These are phyloP conservation scores for Emydoidea blandingii DNA, from an alignment of 2,797 vertebrate genomes.

Conservation along the genomic window DNA sequence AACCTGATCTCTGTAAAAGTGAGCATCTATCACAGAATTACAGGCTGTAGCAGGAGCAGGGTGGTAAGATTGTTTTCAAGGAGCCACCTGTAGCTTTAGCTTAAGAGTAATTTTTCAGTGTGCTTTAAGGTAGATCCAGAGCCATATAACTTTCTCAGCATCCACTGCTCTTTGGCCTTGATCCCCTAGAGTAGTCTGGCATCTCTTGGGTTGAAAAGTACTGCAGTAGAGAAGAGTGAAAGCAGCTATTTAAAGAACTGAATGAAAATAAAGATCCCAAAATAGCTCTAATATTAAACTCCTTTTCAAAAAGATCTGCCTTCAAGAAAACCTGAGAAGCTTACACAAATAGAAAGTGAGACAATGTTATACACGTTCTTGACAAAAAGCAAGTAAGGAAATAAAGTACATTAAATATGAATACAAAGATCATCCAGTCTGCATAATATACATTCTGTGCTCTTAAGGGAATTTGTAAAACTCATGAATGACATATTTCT, in stretches of 20 bases:
- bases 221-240: not conserved
- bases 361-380: not conserved
- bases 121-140: not conserved
- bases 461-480: not conserved
- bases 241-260: not conserved
- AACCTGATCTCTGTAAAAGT: rapidly evolving
- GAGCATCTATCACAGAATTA: not conserved
- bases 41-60: not conserved
- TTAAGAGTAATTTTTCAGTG: not conserved
- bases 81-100: not conserved
- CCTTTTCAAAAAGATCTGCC: not conserved
- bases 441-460: not conserved
- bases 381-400: not conserved
- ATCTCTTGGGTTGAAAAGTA: not conserved
- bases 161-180: not conserved
- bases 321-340: not conserved
- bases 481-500: not conserved
- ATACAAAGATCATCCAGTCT: not conserved
- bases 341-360: not conserved
- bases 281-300: not conserved
- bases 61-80: not conserved
- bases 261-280: not conserved
- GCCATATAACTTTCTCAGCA: not conserved
- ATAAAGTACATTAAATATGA: not conserved
- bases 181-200: not conserved